Conservation (phyloP, 2,113 vertebrate genomes). For the Psittacara wagleri region DNA sequence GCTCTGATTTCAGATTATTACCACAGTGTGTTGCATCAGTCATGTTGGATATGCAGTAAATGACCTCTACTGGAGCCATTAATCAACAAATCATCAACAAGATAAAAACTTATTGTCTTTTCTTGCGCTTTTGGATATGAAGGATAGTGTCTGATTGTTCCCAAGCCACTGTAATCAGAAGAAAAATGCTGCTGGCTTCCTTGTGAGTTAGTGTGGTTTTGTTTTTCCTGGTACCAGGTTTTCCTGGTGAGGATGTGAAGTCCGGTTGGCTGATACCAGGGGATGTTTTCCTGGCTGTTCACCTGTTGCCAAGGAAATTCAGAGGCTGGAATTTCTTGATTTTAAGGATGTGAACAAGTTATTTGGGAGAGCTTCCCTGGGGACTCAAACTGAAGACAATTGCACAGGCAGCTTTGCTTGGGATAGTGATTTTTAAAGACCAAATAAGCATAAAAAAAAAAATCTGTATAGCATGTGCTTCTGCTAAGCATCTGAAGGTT, state of each 20-base stretch:
- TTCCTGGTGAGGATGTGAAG: not conserved
- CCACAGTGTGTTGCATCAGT: not conserved
- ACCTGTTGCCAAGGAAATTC: not conserved
- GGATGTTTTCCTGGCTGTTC: not conserved
- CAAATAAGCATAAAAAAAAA: not conserved
- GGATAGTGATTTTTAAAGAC: not conserved
- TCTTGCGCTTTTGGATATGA: not conserved
- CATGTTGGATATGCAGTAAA: not conserved
- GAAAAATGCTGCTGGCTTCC: not conserved
- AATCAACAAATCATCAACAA: constrained; percentile 24
- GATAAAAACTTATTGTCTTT: not conserved
- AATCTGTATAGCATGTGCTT: not conserved
- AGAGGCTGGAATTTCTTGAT: not conserved
- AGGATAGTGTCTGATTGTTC: not conserved
- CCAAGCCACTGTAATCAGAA: not conserved
- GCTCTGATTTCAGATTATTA: constrained; percentile 12
- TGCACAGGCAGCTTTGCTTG: not conserved
- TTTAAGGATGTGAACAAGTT: not conserved
- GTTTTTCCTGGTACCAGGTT: not conserved
- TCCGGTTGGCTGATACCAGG: not conserved
- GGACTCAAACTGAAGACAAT: not conserved
- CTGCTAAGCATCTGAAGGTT: not conserved
- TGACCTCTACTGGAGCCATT: not conserved
- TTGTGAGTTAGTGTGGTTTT: not conserved
- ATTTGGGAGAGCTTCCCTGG: not conserved